phyloP scores from a whole-genome alignment of 2,888 invertebrate species.

The Cordilura impudica region DNA sequence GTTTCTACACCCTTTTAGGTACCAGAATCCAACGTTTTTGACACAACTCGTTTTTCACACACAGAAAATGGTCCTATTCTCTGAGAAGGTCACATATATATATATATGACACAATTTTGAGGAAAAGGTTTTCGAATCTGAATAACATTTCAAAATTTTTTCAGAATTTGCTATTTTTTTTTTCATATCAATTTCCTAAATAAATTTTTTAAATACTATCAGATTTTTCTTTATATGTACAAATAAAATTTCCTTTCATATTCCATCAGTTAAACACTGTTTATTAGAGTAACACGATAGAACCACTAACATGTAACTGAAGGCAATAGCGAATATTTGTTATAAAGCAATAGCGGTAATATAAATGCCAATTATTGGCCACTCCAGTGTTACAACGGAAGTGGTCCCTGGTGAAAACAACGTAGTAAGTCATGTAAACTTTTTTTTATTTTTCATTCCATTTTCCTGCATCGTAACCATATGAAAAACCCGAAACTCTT shows the following conservation, averaged over 20 bases:
- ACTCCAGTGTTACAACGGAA: slow-evolving; percentile 64
- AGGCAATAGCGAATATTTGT: slow-evolving; percentile 11
- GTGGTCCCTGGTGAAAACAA: slow-evolving; percentile 63
- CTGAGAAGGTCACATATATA: no score
- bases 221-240: not conserved
- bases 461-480: slow-evolving; percentile 41
- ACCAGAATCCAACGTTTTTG: no score
- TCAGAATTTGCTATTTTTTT: no score
- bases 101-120: no score
- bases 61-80: no score
- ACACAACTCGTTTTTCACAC: no score
- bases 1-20: no score
- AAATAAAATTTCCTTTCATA: not conserved
- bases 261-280: slow-evolving; percentile 55
- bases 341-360: slow-evolving; percentile 56
- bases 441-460: slow-evolving; percentile 22
- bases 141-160: no score
- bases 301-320: slow-evolving; percentile 52
- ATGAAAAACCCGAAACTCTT: slow-evolving; percentile 47
- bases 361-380: slow-evolving; percentile 63
- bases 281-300: slow-evolving; percentile 12
- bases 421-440: slow-evolving; percentile 33
- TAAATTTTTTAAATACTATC: no score
- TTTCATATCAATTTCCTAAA: no score
- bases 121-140: no score